These are phyloP conservation scores for pig (Sus scrofa) DNA, from an alignment of 2,113 vertebrate genomes.

Conservation along the genomic window DNA sequence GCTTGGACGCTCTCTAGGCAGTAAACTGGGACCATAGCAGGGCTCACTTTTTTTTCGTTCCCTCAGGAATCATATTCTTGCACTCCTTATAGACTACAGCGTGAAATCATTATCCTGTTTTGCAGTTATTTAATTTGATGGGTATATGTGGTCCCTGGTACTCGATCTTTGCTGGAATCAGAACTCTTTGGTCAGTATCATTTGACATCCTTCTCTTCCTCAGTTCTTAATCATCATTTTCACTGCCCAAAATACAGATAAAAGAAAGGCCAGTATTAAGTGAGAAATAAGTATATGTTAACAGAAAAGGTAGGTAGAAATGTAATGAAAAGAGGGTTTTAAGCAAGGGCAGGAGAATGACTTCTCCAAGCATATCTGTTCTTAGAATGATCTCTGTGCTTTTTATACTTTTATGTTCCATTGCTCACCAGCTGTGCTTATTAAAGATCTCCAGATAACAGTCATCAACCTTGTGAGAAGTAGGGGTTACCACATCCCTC, in stretches of 20 bases:
- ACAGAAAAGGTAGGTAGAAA: not conserved
- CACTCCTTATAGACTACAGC: not conserved
- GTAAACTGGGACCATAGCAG: not conserved
- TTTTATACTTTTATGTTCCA: conserved; percentile 3
- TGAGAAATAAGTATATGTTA: not conserved
- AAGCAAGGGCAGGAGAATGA: not conserved
- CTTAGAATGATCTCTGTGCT: conserved; percentile 37
- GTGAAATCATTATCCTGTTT: not conserved
- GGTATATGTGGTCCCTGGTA: not conserved
- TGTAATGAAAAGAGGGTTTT: not conserved
- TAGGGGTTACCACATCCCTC: not conserved
- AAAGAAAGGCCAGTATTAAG: not conserved
- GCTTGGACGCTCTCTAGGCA: not conserved
- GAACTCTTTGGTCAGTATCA: not conserved
- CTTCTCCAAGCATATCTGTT: not conserved
- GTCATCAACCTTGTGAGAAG: conserved; percentile 64
- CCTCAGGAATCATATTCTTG: not conserved
- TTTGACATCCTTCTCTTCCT: not conserved
- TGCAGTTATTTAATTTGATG: not conserved
- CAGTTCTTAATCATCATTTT: conserved; percentile 5
- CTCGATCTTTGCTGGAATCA: conserved; percentile 5
- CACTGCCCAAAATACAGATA: not conserved
- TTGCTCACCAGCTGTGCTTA: conserved; percentile 63
- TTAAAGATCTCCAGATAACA: conserved; percentile 65
- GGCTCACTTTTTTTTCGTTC: not conserved